phyloP scores from a whole-genome alignment of 2,888 invertebrate species.

The Nomada fucata region DNA sequence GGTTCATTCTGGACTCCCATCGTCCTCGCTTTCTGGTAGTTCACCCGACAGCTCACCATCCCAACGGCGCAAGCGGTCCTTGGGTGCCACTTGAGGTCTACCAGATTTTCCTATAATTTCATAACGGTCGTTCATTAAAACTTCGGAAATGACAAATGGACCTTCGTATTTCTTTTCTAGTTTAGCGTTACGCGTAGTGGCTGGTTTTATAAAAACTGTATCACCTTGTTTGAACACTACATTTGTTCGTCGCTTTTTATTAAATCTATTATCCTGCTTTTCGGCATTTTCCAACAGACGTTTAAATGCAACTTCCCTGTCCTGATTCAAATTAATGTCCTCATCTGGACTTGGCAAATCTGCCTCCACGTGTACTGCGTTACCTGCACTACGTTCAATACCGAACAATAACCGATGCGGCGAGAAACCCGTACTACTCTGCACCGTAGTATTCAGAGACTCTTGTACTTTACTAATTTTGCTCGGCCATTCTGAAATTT shows the following conservation, averaged over 20 bases:
- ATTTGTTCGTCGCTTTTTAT: not conserved
- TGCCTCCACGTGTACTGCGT: too few relatives aligned
- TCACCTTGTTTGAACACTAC: not conserved
- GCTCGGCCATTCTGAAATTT: too few relatives aligned
- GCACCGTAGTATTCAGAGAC: too few relatives aligned
- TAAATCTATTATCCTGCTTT: not conserved
- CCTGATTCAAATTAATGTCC: not conserved
- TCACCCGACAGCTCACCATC: too few relatives aligned
- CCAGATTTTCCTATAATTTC: not conserved
- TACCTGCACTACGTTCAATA: too few relatives aligned
- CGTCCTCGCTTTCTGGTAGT: too few relatives aligned
- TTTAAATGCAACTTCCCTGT: not conserved
- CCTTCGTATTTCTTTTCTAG: not conserved
- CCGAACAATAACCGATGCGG: too few relatives aligned
- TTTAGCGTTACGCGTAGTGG: not conserved
- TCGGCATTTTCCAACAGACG: not conserved
- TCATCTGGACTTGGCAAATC: slow-evolving; percentile 11
- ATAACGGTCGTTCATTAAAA: not conserved
- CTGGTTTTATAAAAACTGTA: not conserved
- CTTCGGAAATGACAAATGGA: not conserved
- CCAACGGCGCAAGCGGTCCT: not conserved
- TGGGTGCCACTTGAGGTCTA: not conserved
- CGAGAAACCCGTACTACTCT: too few relatives aligned
- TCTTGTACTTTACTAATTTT: too few relatives aligned
- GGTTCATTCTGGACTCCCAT: too few relatives aligned